These are phyloP conservation scores for Kuschelorhynchus macadamiae DNA, from an alignment of 2,888 invertebrate genomes.

Conservation along the genomic window DNA sequence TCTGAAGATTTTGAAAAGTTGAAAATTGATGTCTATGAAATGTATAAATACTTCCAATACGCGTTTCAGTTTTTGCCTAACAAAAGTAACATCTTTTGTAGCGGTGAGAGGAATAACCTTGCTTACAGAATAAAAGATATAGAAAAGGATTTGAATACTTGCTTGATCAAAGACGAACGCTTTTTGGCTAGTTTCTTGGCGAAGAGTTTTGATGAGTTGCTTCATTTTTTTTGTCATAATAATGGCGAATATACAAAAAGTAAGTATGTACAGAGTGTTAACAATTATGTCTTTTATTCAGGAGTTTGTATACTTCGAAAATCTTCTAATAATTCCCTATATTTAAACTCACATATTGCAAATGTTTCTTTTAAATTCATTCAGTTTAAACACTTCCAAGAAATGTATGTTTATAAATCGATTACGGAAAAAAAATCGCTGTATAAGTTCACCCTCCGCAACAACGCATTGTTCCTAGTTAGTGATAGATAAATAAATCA, in stretches of 20 bases:
- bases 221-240: constrained; percentile 50
- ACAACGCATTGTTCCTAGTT: too few relatives aligned
- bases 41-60: constrained; percentile 36
- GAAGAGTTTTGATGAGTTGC: constrained; percentile 41
- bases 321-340: too few relatives aligned
- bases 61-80: constrained; percentile 38
- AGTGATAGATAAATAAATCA: too few relatives aligned
- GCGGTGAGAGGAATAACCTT: constrained; percentile 30
- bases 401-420: too few relatives aligned
- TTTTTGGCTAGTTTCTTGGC: constrained; percentile 40
- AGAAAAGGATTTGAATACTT: constrained; percentile 34
- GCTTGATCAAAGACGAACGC: constrained; percentile 28
- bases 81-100: constrained; percentile 32
- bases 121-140: constrained; percentile 34
- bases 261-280: too few relatives aligned
- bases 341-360: too few relatives aligned
- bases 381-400: too few relatives aligned
- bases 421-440: too few relatives aligned
- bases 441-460: too few relatives aligned
- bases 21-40: constrained; percentile 40
- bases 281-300: too few relatives aligned
- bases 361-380: too few relatives aligned
- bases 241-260: constrained; percentile 38
- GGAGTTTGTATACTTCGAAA: too few relatives aligned
- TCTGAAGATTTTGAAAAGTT: constrained; percentile 33